Evolutionary conservation across 2,888 invertebrate species (phyloP).

Genomic region (Eurois occulta): DNA sequence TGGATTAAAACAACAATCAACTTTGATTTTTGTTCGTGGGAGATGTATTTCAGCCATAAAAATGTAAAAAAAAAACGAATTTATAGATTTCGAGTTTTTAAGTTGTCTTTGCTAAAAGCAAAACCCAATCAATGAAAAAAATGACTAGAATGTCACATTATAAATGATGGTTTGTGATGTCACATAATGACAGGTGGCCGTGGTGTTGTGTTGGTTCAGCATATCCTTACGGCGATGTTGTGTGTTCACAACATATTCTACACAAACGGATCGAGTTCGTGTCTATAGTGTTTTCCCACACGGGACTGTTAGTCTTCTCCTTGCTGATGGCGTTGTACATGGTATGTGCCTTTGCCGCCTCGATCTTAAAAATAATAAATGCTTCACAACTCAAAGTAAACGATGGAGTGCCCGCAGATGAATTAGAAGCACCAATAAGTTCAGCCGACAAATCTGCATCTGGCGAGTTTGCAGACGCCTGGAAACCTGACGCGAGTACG

Average conservation of each 20-base stretch:
- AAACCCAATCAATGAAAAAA: neutral
- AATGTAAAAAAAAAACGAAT: constrained; percentile 11
- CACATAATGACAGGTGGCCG: neutral
- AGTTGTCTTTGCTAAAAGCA: neutral
- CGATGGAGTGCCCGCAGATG: neutral
- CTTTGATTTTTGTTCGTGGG: neutral
- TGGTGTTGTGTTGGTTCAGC: neutral
- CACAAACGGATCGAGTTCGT: constrained; percentile 46
- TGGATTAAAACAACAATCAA: neutral
- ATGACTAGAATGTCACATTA: neutral
- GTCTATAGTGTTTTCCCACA: constrained; percentile 69
- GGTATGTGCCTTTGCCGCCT: constrained; percentile 71
- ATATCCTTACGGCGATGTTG: constrained; percentile 1
- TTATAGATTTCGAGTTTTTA: neutral
- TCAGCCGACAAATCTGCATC: neutral
- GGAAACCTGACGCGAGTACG: neutral
- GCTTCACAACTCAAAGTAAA: constrained; percentile 38
- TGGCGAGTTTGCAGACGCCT: neutral
- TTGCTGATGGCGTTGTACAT: constrained; percentile 80
- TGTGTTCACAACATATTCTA: constrained; percentile 20
- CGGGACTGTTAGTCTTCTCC: constrained; percentile 75
- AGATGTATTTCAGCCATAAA: neutral
- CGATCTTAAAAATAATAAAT: constrained; percentile 75
- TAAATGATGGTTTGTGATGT: neutral
- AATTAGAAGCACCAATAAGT: neutral